phyloP scores from a whole-genome alignment of 2,797 vertebrate genomes.

The Melanotaenia trifasciata region DNA sequence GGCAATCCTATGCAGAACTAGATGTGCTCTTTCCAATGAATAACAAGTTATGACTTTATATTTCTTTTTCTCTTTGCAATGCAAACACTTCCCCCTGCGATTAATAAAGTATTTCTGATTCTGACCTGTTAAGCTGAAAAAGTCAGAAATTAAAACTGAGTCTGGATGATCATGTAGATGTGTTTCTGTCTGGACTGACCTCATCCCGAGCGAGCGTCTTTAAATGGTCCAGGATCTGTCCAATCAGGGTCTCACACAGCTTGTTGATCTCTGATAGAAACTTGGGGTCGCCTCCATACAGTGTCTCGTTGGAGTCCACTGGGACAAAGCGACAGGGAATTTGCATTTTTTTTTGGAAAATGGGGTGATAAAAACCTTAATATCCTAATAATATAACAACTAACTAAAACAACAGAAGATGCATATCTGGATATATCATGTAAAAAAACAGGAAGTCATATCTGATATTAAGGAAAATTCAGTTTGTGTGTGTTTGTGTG shows the following conservation, averaged over 20 bases:
- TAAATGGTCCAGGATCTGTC: constrained; percentile 94
- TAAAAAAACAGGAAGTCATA: neutral
- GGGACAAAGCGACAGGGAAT: constrained; percentile 15
- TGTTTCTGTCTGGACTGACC: constrained; percentile 73
- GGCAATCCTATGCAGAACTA: no score
- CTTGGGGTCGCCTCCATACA: constrained; percentile 96
- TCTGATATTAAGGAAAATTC: neutral
- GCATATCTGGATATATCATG: no score
- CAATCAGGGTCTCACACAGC: constrained; percentile 93
- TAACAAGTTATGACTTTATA: no score
- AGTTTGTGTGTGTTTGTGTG: neutral
- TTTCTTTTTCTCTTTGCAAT: no score
- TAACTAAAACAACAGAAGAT: neutral
- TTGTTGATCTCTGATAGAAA: constrained; percentile 94
- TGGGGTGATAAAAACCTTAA: no score
- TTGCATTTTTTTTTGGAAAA: no score
- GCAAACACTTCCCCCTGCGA: neutral
- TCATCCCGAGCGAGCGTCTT: constrained; percentile 92
- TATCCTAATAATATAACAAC: no score
- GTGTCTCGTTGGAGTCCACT: constrained; percentile 97
- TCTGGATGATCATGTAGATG: no score
- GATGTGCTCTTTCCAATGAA: no score
- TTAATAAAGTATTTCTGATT: neutral
- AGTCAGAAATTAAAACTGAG: no score
- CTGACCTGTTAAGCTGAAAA: neutral